phyloP scores from a whole-genome alignment of 2,113 vertebrate species.

The Oryzias javanicus region DNA sequence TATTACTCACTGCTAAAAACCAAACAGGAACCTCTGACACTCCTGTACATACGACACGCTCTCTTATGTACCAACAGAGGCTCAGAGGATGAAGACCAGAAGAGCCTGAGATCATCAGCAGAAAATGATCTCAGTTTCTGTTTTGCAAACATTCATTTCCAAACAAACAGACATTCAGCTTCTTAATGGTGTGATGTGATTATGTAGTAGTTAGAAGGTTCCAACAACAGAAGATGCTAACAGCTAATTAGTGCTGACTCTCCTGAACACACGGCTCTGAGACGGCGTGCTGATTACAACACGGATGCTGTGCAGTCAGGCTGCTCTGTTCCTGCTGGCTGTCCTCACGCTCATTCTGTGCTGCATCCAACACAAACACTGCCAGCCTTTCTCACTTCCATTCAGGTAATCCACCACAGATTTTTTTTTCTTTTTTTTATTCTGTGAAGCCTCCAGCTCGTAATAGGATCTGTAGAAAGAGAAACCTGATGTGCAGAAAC shows the following conservation, averaged over 20 bases:
- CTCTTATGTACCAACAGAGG: no score
- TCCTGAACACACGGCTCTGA: slow-evolving; percentile 33
- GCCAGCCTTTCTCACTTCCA: slow-evolving; percentile 20
- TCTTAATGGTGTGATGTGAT: slow-evolving; percentile 22
- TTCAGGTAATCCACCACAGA: slow-evolving; percentile 36
- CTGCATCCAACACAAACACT: slow-evolving; percentile 25
- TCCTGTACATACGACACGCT: no score
- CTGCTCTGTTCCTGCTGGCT: slow-evolving; percentile 12
- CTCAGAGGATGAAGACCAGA: neutral
- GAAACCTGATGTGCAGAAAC: slow-evolving; percentile 27
- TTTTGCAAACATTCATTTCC: slow-evolving; percentile 8
- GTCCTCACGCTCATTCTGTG: slow-evolving; percentile 20
- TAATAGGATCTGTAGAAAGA: slow-evolving; percentile 47
- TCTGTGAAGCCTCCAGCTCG: slow-evolving; percentile 10
- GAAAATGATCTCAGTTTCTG: neutral
- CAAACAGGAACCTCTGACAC: no score
- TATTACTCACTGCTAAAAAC: no score
- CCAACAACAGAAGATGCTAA: slow-evolving; percentile 31
- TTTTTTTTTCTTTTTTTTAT: slow-evolving; percentile 20
- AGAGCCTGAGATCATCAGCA: slow-evolving; percentile 17
- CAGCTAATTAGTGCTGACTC: slow-evolving; percentile 50
- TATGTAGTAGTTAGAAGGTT: slow-evolving; percentile 33
- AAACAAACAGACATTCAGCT: slow-evolving; percentile 6
- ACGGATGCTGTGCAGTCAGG: slow-evolving; percentile 2
- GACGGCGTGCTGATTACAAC: slow-evolving; percentile 36